Evolutionary conservation across 2,113 vertebrate species (phyloP), one percentile per base, ranked within the genome.

Genomic region (Pao palembangensis): DNA sequence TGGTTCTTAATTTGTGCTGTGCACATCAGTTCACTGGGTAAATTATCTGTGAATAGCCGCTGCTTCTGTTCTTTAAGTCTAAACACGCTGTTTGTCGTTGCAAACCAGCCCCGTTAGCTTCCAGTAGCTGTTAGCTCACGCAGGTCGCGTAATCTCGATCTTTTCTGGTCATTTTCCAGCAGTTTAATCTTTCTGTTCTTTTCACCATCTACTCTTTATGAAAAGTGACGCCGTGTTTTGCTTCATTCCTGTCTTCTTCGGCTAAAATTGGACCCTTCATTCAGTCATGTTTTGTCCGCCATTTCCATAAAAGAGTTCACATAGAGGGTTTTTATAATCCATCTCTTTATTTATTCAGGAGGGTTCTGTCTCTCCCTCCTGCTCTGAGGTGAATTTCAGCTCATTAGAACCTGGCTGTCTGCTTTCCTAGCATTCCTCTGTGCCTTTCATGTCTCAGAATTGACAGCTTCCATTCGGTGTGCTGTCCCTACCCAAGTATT

Each of bases 281-380:
- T 55, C 43, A 4, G 44, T 38, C 6, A 18, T 6, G 14, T 47
- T 14, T 13, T 10, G 11, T 51, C 6, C n/a, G 7, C 12, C 16
- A 2, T 42, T 3, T 12, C 34, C 5, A 8, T 8, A 49, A 8
- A 5, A 2, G 17, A 20, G 21, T 17, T 43, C 43, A 12, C 16
- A 25, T 0, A 47, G 50, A 15, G 28, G 25, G 46, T 46, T 19
- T 50, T 5, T 15, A 52, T 20, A 25, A 41, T 50, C 10, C 57
- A 19, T 67, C 19, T 1, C 63, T 15, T 16, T 51, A 17, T 41
- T 41, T 15, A 55, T 15, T 25, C 46, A 50, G 20, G 55, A 69
- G 46, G 20, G 56, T 57, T 73, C 62, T 72, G 18, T 53, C 49
- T 53, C 42, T 75, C 67, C 57, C 51, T 72, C 66, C 61, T 69